Evolutionary conservation across 2,888 invertebrate species (phyloP), one percentile per base, ranked within the genome.

Genomic region (Apamea crenata): DNA sequence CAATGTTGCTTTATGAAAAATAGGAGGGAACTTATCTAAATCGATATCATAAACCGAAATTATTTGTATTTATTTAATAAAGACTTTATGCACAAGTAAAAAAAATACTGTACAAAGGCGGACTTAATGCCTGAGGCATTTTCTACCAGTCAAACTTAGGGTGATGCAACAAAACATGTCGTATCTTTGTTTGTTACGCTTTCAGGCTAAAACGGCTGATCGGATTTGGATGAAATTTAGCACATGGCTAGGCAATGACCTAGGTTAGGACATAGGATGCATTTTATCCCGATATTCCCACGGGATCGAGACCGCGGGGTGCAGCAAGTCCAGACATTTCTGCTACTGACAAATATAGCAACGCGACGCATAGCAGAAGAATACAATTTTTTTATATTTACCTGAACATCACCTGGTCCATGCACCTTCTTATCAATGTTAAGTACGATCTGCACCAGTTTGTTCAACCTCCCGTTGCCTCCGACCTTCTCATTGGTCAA

Each of bases 321-420:
- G 50, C 50, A 6, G 50, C 18, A 56, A 25, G 12, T 56, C 56
- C 12, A n/a, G n/a, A n/a, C 14, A n/a, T 5, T 14, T 14, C 59
- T 59, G 59, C n/a, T 59, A 59, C 14, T n/a, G 5, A 61, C 2
- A 29, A 61, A 61, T 61, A 14, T 6, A 29, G 14, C 14, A 61
- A 16, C 16, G 59, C 59, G 14, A 59, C 14, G 59, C 61, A 29
- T 16, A 16, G 59, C 29, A 61, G 59, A 61, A 61, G 32, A 32
- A n/a, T n/a, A n/a, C n/a, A n/a, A n/a, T n/a, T n/a, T n/a, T n/a
- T n/a, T n/a, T n/a, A 21, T 25, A 77, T 2, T 78, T 84, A 96
- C 96, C 93, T 96, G 96, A 0, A 96, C 95, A 91, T 96, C 96
- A 0, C 94, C 92, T 0, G 93, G 80, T 0, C 97, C 96, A 65